Evolutionary conservation across 37 sponge, comb jelly and placozoan species (phyloP), one percentile per base, ranked within the genome.

Genomic region (Corticium candelabrum): DNA sequence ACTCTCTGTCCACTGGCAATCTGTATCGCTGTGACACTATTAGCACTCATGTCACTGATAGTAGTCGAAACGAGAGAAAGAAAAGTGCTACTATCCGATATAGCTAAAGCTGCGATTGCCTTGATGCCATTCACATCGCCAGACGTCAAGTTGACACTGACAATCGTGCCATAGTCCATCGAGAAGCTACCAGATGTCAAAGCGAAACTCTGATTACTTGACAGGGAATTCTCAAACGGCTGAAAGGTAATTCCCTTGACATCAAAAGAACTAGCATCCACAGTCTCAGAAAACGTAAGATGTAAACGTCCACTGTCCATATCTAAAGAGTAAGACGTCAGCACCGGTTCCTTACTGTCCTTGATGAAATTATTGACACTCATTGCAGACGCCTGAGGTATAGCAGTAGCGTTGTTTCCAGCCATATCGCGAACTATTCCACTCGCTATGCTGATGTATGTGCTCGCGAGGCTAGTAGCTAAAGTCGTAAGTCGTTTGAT

Each of bases 1-100:
- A 70, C 73, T 29, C 35, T 4, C 36, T 70, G 33, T 29, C 73
- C 73, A 34, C 36, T 70, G 33, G 7, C 5, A 15, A 70, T 70
- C 5, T 7, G 73, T 32, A 7, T 79, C 15, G 78, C 76, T 15
- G 41, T 39, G 3, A 93, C 5, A 1, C 1, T 41, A 68, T 94
- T 94, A 27, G 72, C 84, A 72, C 80, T 80, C 78, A 88, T 86
- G 78, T 94, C 95, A 50, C 32, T 74, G 3, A 94, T 84, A 35
- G 85, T 78, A 11, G 68, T 67, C 41, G 78, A 76, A 15, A 37
- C 80, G 5, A 88, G 69, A 30, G 91, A 76, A 30, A 90, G 43
- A 57, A 74, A 90, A 3, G 89, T 90, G 35, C 74, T 88, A 35
- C 79, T 84, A 3, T 71, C 5, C 29, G 39, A 40, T 3, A 68